phyloP scores from a whole-genome alignment of 2,113 vertebrate genomes.

The Myotis brandtii region DNA sequence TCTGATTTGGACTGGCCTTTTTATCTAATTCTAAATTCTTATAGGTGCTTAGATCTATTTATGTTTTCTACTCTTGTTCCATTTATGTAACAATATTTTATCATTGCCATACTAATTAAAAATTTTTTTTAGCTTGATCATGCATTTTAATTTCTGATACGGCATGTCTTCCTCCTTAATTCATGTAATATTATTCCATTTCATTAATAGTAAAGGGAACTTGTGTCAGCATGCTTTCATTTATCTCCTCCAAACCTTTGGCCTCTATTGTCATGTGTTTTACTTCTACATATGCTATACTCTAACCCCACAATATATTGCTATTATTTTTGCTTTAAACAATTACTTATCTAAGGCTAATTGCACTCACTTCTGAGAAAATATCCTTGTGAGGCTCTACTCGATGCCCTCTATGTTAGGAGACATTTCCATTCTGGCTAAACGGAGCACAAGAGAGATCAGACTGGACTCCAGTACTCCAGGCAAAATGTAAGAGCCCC shows the following conservation, averaged over 20 bases:
- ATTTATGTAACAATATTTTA: background rate
- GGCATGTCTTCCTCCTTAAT: background rate
- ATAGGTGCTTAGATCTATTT: background rate
- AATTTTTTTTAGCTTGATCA: background rate
- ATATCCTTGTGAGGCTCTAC: background rate
- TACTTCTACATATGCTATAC: background rate
- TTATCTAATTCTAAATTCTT: background rate
- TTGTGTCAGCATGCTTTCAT: background rate
- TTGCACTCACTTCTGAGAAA: background rate
- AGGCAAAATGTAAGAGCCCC: background rate
- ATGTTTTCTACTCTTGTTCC: background rate
- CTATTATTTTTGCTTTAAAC: slow-evolving; percentile 5
- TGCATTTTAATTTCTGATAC: background rate
- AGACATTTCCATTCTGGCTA: too few relatives aligned
- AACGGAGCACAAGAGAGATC: background rate
- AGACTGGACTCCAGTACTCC: background rate
- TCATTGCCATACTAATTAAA: background rate
- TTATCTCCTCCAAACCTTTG: background rate
- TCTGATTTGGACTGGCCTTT: background rate
- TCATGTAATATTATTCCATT: background rate
- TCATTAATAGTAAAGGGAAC: background rate
- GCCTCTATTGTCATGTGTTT: background rate
- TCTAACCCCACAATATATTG: background rate
- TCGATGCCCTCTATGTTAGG: background rate
- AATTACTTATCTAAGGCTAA: background rate